phyloP scores from a whole-genome alignment of 2,888 invertebrate genomes.

The Rhabditoides inermis region DNA sequence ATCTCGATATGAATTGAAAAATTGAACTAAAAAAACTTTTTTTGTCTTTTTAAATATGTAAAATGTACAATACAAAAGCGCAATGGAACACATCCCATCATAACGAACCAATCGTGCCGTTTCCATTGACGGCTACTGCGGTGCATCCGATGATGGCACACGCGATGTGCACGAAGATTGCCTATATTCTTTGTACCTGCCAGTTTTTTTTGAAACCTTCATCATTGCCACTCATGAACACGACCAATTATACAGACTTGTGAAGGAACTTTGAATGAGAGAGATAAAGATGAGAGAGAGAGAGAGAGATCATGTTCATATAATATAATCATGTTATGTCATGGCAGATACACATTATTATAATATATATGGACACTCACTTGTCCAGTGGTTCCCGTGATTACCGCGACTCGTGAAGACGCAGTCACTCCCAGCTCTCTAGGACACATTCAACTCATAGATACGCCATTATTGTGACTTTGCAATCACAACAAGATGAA shows the following conservation, averaged over 20 bases:
- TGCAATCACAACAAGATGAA: too few relatives aligned
- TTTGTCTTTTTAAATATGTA: too few relatives aligned
- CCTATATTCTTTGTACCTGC: slow-evolving; percentile 16
- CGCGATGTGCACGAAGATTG: slow-evolving; percentile 43
- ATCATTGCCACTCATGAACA: too few relatives aligned
- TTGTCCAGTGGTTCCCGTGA: slow-evolving; percentile 34
- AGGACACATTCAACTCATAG: neutral
- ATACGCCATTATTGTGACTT: too few relatives aligned
- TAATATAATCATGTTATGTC: neutral
- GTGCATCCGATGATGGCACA: slow-evolving; percentile 38
- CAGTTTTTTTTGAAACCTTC: too few relatives aligned
- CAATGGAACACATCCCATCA: neutral
- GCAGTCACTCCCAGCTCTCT: slow-evolving; percentile 12
- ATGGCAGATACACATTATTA: too few relatives aligned
- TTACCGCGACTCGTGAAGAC: slow-evolving; percentile 29
- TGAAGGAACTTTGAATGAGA: too few relatives aligned
- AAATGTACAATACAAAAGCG: neutral
- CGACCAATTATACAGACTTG: too few relatives aligned
- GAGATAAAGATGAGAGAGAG: neutral
- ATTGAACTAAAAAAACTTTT: too few relatives aligned
- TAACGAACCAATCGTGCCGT: slow-evolving; percentile 25
- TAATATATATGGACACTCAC: too few relatives aligned
- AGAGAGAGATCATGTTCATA: neutral
- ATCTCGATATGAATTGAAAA: too few relatives aligned
- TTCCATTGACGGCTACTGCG: slow-evolving; percentile 43